A percentile compares a stretch with the other conserved stretches of the same genome.
These are phyloP conservation scores for Papilio protenor DNA, from an alignment of 2,888 invertebrate species.

Conservation along the genomic window DNA sequence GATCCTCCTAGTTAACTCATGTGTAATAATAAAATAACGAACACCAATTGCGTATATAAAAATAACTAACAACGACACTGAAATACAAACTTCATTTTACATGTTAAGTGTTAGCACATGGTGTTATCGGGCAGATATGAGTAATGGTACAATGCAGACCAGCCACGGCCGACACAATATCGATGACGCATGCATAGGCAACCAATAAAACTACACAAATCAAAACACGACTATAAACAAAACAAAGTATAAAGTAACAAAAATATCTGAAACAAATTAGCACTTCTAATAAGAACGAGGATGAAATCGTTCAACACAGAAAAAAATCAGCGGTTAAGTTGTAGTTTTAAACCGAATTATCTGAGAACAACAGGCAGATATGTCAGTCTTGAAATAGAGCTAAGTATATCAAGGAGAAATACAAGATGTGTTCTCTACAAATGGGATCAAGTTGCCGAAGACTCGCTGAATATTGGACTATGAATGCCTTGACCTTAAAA, in stretches of 20 bases:
- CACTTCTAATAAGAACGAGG: neutral
- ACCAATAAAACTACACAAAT: constrained; percentile 46
- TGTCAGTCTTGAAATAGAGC: neutral
- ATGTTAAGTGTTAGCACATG: constrained; percentile 34
- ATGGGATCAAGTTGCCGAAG: neutral
- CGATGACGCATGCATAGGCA: constrained; percentile 43
- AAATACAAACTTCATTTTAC: constrained; percentile 2
- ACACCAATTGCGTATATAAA: neutral
- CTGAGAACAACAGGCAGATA: too few relatives aligned
- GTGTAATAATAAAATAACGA: neutral
- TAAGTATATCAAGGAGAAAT: neutral
- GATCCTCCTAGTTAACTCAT: neutral
- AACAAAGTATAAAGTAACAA: neutral
- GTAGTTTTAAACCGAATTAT: neutral
- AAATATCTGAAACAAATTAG: too few relatives aligned
- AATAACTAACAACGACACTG: neutral
- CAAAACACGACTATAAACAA: constrained; percentile 20
- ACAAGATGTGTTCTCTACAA: neutral
- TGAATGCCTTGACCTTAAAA: neutral
- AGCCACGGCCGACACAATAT: constrained; percentile 51
- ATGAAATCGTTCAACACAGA: neutral
- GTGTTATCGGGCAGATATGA: constrained; percentile 54
- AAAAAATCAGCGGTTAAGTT: too few relatives aligned
- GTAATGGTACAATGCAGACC: constrained; percentile 56
- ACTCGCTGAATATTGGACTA: neutral